Evolutionary conservation across 2,888 invertebrate species (phyloP), one percentile per base, ranked within the genome.

Genomic region (Polydrusus tereticollis): DNA sequence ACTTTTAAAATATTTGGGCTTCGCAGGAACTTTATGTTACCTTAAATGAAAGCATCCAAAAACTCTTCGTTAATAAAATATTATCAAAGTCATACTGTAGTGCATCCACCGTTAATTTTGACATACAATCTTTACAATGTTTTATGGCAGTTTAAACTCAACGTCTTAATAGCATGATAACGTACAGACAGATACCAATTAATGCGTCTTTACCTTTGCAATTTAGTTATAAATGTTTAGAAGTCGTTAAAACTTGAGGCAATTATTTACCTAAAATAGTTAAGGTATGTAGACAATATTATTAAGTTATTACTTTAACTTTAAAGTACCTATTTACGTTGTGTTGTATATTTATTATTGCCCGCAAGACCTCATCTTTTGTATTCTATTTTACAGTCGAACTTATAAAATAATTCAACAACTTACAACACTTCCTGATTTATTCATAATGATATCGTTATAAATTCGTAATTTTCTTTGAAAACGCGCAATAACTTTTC

Each of bases 101-200:
- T 23, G 26, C 65, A 66, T 57, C 58, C 45, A 33, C 58, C 38
- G 43, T 55, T 58, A 66, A 66, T 66, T 66, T 45, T n/a, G 16
- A 16, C 66, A 58, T 55, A 65, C 55, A 66, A 66, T 45, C 66
- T 58, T 45, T 18, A 68, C 41, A 14, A 21, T 43, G 21, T 52
- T 47, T 70, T 70, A 70, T 59, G n/a, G 58, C 29, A 65, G 59
- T 52, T 68, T 58, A 21, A 65, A 65, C 58, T 43, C 52, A 21
- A 62, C 45, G 60, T 63, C 41, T 72, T 38, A 29, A 45, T 72
- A 20, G 72, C 72, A 72, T 65, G 71, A 66, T 66, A 64, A 66
- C 60, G 66, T 60, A 87, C 87, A 88, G 88, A 88, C 8, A 87
- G 87, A 71, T 87, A 88, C 26, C 87, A 86, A 81, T 84, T 74